Base-by-base conservation (phyloP, 2,113 vertebrate species). In the Pygoscelis adeliae region DNA sequence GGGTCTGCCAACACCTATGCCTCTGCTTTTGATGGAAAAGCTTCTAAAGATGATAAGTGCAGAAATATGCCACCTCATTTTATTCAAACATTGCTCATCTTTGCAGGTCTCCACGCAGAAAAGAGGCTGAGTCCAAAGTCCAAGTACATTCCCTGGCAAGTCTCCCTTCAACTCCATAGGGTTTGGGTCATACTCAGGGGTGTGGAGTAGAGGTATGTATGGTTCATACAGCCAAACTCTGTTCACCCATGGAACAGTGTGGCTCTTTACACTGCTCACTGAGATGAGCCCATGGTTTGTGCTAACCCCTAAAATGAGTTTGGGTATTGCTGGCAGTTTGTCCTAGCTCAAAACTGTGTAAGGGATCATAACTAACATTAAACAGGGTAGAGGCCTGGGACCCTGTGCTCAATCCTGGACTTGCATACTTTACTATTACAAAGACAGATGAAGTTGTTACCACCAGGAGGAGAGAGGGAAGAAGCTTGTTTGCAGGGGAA, bases 191-290 rank as follows among this genome's bases (percentile, higher is more conserved):
- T 26, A 52, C 9, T 80, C 8, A 40, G 29, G 18, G 3, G 2
- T 59, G 13, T 25, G 36, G 25, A 59, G 13, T 26, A 73, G 25
- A 36, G 15, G 32, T 77, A 59, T n/a, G 5, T 26, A 17, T 23
- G 13, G 34, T 65, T 15, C 34, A 49, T 20, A 34, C 25, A 66
- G 10, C 3, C 34, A 78, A 81, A 36, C 15, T 56, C 4, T 47
- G 19, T 40, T 70, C 40, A 49, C 3, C 10, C 1, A 0, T 53
- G 52, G 34, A 74, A 47, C 10, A 36, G 5, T 9, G 32, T 15
- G 40, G 5, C 49, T 85, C 30, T 66, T 91, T 30, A 70, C 34
- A 30, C 12, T 30, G 13, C 26, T 53, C 38, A 40, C 21, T 38
- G 69, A 71, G 55, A 32, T 29, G 26, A 78, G 11, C 11, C 38